phyloP scores from a whole-genome alignment of 2,113 vertebrate species.

The Plotosus lineatus region DNA sequence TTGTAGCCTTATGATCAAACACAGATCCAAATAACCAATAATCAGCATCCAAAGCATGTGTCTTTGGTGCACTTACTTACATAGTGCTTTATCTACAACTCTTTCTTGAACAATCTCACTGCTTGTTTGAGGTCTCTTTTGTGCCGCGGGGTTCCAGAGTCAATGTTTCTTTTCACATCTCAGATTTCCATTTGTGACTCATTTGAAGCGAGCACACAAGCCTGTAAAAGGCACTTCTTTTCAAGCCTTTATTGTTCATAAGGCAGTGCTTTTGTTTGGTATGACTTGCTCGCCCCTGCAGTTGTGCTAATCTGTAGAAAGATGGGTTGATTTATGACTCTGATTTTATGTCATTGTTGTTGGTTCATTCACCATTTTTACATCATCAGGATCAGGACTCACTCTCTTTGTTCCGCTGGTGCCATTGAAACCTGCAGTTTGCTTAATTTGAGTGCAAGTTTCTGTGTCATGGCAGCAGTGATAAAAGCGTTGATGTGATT shows the following conservation, averaged over 20 bases:
- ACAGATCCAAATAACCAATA: not conserved
- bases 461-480: not conserved
- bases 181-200: not conserved
- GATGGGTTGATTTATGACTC: too few relatives aligned
- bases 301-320: not conserved
- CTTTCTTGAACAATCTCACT: not conserved
- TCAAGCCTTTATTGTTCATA: conserved; percentile 8
- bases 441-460: not conserved
- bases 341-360: not conserved
- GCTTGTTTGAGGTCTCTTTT: not conserved
- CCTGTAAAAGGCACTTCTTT: not conserved
- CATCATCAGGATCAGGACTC: not conserved
- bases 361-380: too few relatives aligned
- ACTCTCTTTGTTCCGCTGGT: not conserved
- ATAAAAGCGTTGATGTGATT: conserved; percentile 7
- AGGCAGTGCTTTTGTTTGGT: not conserved
- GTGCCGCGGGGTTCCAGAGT: not conserved
- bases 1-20: not conserved
- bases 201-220: not conserved
- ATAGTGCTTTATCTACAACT: not conserved
- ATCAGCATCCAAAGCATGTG: not conserved
- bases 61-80: too few relatives aligned
- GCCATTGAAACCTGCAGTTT: not conserved
- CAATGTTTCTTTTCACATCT: not conserved
- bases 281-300: not conserved